These are phyloP conservation scores for Rhinogobio ventralis DNA, from an alignment of 2,797 vertebrate genomes.

Conservation along the genomic window DNA sequence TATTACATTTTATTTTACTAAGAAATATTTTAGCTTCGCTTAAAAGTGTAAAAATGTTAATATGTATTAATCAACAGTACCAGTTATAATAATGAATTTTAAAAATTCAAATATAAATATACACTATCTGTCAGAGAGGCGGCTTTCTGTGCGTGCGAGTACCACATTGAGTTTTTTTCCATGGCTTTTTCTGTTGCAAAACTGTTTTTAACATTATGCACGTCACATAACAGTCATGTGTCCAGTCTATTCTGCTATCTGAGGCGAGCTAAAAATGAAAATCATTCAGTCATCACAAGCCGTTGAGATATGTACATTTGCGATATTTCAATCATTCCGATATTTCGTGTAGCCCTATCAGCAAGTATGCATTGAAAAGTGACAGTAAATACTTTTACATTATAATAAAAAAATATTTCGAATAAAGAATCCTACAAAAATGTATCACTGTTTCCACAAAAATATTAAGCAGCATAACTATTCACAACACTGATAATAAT, in stretches of 20 bases:
- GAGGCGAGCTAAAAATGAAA: neutral
- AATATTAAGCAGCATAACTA: neutral
- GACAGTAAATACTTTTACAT: neutral
- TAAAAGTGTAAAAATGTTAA: neutral
- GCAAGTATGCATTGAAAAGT: neutral
- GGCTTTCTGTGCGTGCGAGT: too few species aligned
- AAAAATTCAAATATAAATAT: too few species aligned
- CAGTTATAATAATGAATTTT: neutral
- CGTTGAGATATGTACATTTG: neutral
- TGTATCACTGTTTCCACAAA: neutral
- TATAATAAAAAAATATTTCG: neutral
- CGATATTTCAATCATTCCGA: neutral
- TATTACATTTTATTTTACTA: neutral
- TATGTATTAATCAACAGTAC: neutral
- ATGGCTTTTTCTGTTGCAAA: neutral
- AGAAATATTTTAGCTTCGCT: neutral
- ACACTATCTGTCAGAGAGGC: too few species aligned
- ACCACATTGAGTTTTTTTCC: neutral
- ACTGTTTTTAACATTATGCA: neutral
- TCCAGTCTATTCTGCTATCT: neutral
- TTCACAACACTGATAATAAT: neutral
- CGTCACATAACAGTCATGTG: neutral
- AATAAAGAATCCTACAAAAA: neutral
- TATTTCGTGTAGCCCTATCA: neutral
- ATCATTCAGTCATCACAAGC: neutral